These are phyloP conservation scores for Alloscopus bannaensis DNA, from an alignment of 2,888 invertebrate species.

Conservation along the genomic window DNA sequence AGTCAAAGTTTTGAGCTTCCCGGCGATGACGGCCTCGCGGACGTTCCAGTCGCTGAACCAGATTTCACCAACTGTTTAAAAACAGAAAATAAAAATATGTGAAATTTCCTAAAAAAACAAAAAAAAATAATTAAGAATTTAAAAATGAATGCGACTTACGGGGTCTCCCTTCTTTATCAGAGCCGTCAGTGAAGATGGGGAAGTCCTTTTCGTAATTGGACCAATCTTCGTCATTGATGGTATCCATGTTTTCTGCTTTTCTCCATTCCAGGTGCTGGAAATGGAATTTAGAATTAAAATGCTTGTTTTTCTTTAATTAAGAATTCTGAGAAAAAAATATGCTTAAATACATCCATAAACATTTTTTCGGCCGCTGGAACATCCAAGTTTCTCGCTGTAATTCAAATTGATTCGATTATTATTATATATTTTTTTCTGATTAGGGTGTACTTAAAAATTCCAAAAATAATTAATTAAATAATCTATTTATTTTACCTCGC, in stretches of 20 bases:
- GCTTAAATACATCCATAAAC: constrained; percentile 23
- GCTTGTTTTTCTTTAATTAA: no score
- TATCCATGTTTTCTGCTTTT: no score
- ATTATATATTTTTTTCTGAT: neutral
- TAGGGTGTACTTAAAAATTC: neutral
- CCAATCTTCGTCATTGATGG: no score
- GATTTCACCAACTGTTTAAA: constrained; percentile 12
- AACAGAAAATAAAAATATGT: neutral
- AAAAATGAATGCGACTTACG: no score
- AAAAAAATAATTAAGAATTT: no score
- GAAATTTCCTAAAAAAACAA: no score
- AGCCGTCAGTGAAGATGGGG: no score
- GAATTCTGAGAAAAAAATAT: no score
- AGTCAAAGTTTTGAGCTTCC: neutral
- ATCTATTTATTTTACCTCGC: constrained; percentile 4
- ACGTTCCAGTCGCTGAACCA: constrained; percentile 7
- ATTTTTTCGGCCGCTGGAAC: neutral
- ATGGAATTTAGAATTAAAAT: no score
- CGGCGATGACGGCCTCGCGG: neutral
- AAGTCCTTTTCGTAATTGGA: no score
- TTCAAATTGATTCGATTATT: neutral
- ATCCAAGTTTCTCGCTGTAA: neutral
- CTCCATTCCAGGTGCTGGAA: no score
- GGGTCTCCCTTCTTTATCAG: no score
- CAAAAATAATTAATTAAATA: neutral